Evolutionary conservation across 2,888 invertebrate species (phyloP).

Genomic region (Nemotelus nigrinus): DNA sequence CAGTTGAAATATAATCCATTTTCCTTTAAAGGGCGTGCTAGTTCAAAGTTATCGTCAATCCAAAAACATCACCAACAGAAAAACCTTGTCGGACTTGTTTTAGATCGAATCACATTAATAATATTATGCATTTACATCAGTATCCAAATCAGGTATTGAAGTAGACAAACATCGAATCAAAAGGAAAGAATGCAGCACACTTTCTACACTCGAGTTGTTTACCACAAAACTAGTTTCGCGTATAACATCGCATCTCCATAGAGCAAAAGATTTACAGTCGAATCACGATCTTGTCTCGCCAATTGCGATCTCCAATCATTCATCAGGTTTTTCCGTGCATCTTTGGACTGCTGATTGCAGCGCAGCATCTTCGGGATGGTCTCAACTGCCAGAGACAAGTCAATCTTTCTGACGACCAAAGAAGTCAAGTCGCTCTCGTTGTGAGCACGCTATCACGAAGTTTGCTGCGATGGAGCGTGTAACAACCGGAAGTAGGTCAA

Average conservation of each 20-base stretch:
- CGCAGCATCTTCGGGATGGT: not conserved
- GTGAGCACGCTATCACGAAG: conserved; percentile 3
- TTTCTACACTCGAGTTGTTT: conserved; percentile 21
- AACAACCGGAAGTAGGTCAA: conserved; percentile 61
- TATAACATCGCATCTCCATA: not conserved
- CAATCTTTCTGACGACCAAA: conserved; percentile 18
- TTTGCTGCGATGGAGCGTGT: conserved; percentile 48
- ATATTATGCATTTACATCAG: no score
- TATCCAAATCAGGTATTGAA: no score
- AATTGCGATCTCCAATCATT: conserved; percentile 13
- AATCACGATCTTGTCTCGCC: conserved; percentile 2
- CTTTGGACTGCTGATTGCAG: conserved; percentile 14
- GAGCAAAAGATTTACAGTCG: not conserved
- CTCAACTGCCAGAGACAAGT: not conserved
- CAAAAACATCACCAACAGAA: no score
- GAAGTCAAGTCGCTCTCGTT: conserved; percentile 13
- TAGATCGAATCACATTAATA: no score
- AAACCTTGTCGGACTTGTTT: no score
- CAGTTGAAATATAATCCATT: no score
- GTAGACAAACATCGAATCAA: not conserved
- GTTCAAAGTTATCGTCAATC: no score
- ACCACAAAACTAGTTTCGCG: not conserved
- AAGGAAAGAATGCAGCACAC: conserved; percentile 7
- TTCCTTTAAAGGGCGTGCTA: no score
- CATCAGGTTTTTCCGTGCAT: not conserved